Evolutionary conservation across 2,888 invertebrate genomes (phyloP), one percentile per base, ranked within the genome.

Genomic region (Melitaea athalia): DNA sequence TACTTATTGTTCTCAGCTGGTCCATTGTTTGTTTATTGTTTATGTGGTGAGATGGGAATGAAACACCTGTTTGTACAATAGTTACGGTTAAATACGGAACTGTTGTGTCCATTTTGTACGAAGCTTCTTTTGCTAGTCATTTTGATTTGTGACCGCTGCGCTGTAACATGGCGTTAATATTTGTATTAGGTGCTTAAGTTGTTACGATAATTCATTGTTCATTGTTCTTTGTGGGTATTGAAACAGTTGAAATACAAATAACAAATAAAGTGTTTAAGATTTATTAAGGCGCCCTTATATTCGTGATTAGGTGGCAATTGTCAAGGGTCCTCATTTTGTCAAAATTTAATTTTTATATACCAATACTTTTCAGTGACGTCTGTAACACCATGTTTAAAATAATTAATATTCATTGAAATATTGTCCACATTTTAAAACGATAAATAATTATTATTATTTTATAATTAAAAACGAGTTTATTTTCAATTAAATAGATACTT

Each of bases 1-100:
- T 66, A 71, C 64, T 72, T 71, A 75, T 75, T 74, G 75, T 74
- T 72, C 68, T 63, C 65, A 47, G 47, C 55, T 50, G 24, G 52
- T 61, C 71, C 24, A 72, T 75, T 75, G 74, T 76, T 72, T 62
- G 64, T 65, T 24, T 63, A 67, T 69, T 69, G 69, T 65, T 65
- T 70, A 63, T 66, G 67, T 59, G 67, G 61, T 67, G 71, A 71
- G 67, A 70, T 66, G 68, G 66, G 67, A 73, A 71, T 68, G 63
- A 63, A 73, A 71, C 73, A 73, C 71, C 71, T 73, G 71, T 69
- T 68, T 67, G 62, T 69, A 63, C 69, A 67, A 67, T 68, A 63
- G 67, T 65, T 68, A 65, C 68, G 64, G 61, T 63, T 70, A 68
- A 64, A 68, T 71, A 71, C 59, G 63, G 45, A 47, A 53, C 43